Evolutionary conservation across 2,888 invertebrate genomes (phyloP), one percentile per base, ranked within the genome.

Genomic region (Oxyteleia sp.): DNA sequence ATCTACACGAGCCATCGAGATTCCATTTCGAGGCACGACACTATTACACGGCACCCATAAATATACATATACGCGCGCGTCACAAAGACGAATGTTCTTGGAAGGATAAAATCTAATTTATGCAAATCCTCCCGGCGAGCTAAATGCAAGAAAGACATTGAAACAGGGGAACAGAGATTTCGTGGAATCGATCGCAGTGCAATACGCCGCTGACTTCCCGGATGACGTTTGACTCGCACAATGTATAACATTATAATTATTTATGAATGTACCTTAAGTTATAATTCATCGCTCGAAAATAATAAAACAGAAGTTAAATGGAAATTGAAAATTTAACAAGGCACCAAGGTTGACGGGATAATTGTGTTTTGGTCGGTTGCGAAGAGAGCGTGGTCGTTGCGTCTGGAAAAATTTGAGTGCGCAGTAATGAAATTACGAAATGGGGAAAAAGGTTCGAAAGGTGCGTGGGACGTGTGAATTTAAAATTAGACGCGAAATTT

Each of bases 91-190:
- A 88, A 91, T 89, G 89, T 93, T 93, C 93, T 90, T 88, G 89
- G 93, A 93, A 93, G 92, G 92, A 93, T 93, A 93, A 93, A 91
- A 91, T 91, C 90, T 93, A 93, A 93, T 93, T 90, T 93, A 93
- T 93, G 93, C 92, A 92, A 93, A 93, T 93, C 93, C 92, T 81
- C 66, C 68, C 38, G 69, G 76, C 80, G 80, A 83, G 74, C 69
- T 82, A 84, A 84, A 85, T 82, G 85, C 84, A 80, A 84, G 84
- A 80, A 85, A 85, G 82, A 80, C 76, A 82, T 76, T 84, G 80
- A 78, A 84, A 82, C 80, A 81, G 82, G 87, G 82, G 87, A 88
- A 88, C 87, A 84, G 84, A 75, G 84, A 84, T 81, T 89, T 89
- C 89, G 88, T 87, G 86, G 89, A 89, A 89, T 89, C 88, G 88